Base-by-base conservation (phyloP, 30 jellyfish, hydroid and myxozoan species). In the Hydractinia symbiolongicarpus region DNA sequence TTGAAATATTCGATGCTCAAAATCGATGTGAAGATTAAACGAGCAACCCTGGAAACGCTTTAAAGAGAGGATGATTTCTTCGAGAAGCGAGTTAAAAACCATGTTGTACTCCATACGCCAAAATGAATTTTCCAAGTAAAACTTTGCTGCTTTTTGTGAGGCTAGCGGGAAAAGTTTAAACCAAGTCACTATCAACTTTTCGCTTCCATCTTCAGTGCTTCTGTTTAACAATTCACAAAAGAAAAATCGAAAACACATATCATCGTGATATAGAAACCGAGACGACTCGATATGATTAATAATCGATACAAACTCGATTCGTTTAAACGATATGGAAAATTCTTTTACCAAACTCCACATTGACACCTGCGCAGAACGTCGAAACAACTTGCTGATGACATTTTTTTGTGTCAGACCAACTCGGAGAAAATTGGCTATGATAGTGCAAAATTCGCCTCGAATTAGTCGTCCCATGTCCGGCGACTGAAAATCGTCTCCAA, bases 151-250 rank as follows among this genome's bases (percentile, higher is more conserved):
- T 7, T 71, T 49, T 8, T 49, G 30, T 5, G 80, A 19, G 17
- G 19, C 19, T 20, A 71, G 54, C 4, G 80, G 80, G 9, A 71
- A 71, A 4, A 8, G 55, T 19, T 71, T 54, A 15, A 71, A 71
- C 55, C 55, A 71, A 8, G 13, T n/a, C 11, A 71, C 80, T 20
- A 71, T 71, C 1, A 71, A 52, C 51, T 71, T 71, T 20, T 71
- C 80, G 9, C 17, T 52, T 20, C 80, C 80, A 71, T 71, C 67
- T 19, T 30, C 55, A 71, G 9, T 71, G 67, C 56, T n/a, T 8
- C 80, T 30, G 61, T 71, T 71, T 71, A 71, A 19, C 80, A 71
- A n/a, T 58, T 71, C 60, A 52, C 80, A 71, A 71, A 71, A 71
- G 67, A 71, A 71, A n/a, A 14, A 30, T 19, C 80, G 70, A 58